Evolutionary conservation across 1,140 invertebrate genomes (phyloP).

Genomic region (Drosophila eugracilis): DNA sequence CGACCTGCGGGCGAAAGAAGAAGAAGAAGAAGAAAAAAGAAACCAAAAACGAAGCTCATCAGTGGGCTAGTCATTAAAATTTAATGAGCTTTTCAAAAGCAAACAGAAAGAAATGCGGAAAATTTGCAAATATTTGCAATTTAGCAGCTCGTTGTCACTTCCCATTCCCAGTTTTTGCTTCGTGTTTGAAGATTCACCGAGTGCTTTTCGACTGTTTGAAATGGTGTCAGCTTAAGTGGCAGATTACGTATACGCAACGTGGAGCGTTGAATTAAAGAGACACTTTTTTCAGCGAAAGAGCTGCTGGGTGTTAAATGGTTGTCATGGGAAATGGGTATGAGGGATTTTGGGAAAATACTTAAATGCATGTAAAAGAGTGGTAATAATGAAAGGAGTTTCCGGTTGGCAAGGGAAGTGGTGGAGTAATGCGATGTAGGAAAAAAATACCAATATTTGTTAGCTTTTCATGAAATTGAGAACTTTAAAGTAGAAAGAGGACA

Average conservation of each 20-base stretch:
- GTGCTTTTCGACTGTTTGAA: conserved; percentile 26
- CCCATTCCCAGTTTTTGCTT: not conserved
- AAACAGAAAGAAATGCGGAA: conserved; percentile 55
- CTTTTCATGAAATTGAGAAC: not conserved
- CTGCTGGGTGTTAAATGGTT: conserved; percentile 35
- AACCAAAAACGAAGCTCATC: conserved; percentile 14
- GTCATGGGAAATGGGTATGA: conserved; percentile 32
- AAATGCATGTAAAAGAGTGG: conserved; percentile 35
- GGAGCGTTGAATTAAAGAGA: conserved; percentile 31
- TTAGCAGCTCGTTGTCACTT: conserved; percentile 47
- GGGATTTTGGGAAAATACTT: conserved; percentile 33
- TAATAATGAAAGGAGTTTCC: conserved; percentile 9
- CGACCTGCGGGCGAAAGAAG: conserved; percentile 88
- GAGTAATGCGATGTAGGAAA: not conserved
- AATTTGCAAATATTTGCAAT: conserved; percentile 67
- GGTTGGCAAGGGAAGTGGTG: not conserved
- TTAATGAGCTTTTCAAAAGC: conserved; percentile 62
- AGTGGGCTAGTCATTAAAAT: conserved; percentile 60
- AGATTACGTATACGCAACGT: conserved; percentile 48
- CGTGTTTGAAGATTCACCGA: not conserved
- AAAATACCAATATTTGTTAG: not conserved
- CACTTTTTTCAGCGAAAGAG: conserved; percentile 24
- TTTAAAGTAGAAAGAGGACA: not conserved
- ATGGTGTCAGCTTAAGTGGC: conserved; percentile 51
- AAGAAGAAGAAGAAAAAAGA: too few species aligned